Conservation (phyloP, 2,797 vertebrate species). For the Masticophis lateralis region DNA sequence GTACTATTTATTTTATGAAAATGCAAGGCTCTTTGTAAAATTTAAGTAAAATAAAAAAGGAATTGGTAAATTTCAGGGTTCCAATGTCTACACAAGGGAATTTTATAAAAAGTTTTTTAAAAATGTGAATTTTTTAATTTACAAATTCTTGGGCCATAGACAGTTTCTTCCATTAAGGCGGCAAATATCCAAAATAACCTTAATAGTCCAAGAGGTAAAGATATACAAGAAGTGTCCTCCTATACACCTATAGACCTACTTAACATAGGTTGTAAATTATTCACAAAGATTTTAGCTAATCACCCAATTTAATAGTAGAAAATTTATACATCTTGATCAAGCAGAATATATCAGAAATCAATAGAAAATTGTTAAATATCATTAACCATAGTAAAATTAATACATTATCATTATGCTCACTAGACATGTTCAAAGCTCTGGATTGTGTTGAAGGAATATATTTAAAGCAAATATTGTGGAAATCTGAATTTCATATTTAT, state of each 20-base stretch:
- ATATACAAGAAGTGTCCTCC: not conserved
- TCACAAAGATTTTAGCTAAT: not conserved
- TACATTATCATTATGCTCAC: not conserved
- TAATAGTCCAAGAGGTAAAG: not conserved
- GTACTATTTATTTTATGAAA: not conserved
- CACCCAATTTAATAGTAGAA: not conserved
- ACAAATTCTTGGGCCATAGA: not conserved
- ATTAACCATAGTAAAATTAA: not conserved
- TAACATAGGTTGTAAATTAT: not conserved
- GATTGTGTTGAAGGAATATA: not conserved
- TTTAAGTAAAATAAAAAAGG: not conserved
- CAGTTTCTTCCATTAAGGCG: not conserved
- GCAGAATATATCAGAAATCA: not conserved
- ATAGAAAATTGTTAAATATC: not conserved
- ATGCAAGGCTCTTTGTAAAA: not conserved
- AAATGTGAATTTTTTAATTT: not conserved
- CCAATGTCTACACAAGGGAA: not conserved
- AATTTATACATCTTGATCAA: not conserved
- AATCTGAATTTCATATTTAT: not conserved
- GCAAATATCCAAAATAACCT: not conserved
- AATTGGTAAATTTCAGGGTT: not conserved
- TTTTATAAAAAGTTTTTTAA: not conserved
- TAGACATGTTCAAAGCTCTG: not conserved
- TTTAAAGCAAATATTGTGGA: not conserved
- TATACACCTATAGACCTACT: not conserved